Percentiles rank a stretch among this genome's conserved stretches.
Conservation (phyloP, 2,113 vertebrate genomes). For the Gymnobelideus leadbeateri region DNA sequence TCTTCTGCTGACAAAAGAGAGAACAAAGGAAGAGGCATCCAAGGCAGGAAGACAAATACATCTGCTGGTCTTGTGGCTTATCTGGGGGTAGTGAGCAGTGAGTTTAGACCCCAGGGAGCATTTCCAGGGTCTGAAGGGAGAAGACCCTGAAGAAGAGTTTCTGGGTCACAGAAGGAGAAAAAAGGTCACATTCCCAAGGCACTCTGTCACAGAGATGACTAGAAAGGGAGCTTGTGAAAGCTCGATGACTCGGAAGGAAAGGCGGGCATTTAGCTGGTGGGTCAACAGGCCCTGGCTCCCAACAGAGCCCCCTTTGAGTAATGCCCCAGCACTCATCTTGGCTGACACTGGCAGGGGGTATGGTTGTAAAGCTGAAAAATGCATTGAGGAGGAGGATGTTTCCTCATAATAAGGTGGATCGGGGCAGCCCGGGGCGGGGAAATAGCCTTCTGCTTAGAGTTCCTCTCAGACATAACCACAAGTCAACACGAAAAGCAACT, state of each 20-base stretch:
- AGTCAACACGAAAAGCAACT: neutral
- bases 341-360: neutral
- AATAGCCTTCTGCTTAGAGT: neutral
- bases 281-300: neutral
- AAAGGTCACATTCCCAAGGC: slow-evolving; percentile 11
- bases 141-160: neutral
- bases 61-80: neutral
- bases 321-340: neutral
- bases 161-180: neutral
- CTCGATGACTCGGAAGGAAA: neutral
- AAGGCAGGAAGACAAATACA: neutral
- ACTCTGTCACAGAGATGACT: neutral
- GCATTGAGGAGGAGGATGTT: neutral
- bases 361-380: neutral
- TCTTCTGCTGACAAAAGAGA: neutral
- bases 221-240: neutral
- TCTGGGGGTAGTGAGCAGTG: neutral
- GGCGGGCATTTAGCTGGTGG: neutral
- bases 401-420: neutral
- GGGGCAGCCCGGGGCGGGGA: neutral
- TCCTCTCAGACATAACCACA: neutral
- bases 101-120: neutral
- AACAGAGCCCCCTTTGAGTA: slow-evolving; percentile 8
- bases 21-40: neutral
- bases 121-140: neutral